A percentile compares a stretch with the other conserved stretches of the same genome.
Conservation (phyloP, 1,140 invertebrate genomes). For the Caenorhabditis elegans region DNA sequence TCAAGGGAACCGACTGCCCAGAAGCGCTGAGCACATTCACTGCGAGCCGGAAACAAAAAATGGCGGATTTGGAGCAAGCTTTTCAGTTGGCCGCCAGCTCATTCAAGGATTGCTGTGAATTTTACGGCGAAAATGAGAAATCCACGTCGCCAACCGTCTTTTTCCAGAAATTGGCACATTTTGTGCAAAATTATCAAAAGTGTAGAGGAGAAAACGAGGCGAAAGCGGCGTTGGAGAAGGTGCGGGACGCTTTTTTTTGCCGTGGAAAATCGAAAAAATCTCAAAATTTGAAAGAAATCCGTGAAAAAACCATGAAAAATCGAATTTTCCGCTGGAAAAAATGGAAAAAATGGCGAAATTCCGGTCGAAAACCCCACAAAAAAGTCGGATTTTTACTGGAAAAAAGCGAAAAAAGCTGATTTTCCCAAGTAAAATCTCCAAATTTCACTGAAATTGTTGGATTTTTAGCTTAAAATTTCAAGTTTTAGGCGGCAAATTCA, state of each 20-base stretch:
- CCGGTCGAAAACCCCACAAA: background rate
- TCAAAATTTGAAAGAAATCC: no score
- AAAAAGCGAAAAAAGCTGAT: no score
- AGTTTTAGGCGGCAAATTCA: no score
- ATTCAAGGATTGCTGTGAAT: slow-evolving; percentile 54
- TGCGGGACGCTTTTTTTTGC: background rate
- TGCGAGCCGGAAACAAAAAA: slow-evolving; percentile 36
- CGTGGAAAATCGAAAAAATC: no score
- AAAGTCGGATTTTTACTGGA: background rate
- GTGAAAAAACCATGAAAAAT: no score
- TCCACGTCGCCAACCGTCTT: slow-evolving; percentile 48
- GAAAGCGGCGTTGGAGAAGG: slow-evolving; percentile 34
- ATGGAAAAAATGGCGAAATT: background rate
- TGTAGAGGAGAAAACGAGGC: slow-evolving; percentile 45
- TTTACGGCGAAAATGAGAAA: slow-evolving; percentile 55
- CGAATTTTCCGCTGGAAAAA: background rate
- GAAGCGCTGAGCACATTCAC: slow-evolving; percentile 47
- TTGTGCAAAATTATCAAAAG: slow-evolving; percentile 50
- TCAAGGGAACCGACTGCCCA: slow-evolving; percentile 50
- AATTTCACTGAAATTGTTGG: no score
- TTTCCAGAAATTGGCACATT: slow-evolving; percentile 51
- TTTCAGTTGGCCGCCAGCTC: slow-evolving; percentile 45
- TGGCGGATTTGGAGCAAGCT: slow-evolving; percentile 37
- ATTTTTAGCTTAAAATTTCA: no score
- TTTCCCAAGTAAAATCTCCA: no score